Evolutionary conservation across 2,113 vertebrate genomes (phyloP).

Genomic region (Embiotoca jacksoni): DNA sequence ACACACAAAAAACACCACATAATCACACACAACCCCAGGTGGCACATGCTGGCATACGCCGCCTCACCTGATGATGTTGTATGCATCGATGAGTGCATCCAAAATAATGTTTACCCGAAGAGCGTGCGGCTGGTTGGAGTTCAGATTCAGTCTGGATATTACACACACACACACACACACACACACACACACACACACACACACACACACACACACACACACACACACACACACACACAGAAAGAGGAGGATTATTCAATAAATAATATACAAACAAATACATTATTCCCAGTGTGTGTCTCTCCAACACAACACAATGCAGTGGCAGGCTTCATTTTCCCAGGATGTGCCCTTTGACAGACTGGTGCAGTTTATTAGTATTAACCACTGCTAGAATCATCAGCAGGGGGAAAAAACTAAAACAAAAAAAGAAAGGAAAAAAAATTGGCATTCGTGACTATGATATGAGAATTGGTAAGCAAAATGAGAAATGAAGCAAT

Average conservation of each 20-base stretch:
- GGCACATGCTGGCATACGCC: constrained; percentile 68
- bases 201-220: too few species aligned
- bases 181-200: too few species aligned
- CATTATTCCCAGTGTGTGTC: constrained; percentile 3
- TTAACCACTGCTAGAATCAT: constrained; percentile 76
- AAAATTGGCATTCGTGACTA: constrained; percentile 77
- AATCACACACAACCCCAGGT: constrained; percentile 71
- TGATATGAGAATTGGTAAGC: constrained; percentile 84
- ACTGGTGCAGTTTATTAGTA: constrained; percentile 74
- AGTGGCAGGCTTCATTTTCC: constrained; percentile 44
- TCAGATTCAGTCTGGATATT: constrained; percentile 41
- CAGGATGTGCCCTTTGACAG: constrained; percentile 61
- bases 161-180: background rate
- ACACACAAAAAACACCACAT: constrained; percentile 2
- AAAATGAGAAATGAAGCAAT: constrained; percentile 89
- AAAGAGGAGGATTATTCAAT: constrained; percentile 47
- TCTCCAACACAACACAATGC: constrained; percentile 19
- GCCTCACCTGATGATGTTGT: constrained; percentile 74
- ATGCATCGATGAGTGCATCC: constrained; percentile 70
- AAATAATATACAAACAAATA: constrained; percentile 49
- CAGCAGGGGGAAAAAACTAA: constrained; percentile 16
- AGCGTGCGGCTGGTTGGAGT: constrained; percentile 33
- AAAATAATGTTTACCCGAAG: constrained; percentile 71
- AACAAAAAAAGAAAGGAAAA: constrained; percentile 27
- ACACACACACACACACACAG: background rate